Base-by-base conservation (phyloP, 2,113 vertebrate species). In the Sturnira hondurensis region DNA sequence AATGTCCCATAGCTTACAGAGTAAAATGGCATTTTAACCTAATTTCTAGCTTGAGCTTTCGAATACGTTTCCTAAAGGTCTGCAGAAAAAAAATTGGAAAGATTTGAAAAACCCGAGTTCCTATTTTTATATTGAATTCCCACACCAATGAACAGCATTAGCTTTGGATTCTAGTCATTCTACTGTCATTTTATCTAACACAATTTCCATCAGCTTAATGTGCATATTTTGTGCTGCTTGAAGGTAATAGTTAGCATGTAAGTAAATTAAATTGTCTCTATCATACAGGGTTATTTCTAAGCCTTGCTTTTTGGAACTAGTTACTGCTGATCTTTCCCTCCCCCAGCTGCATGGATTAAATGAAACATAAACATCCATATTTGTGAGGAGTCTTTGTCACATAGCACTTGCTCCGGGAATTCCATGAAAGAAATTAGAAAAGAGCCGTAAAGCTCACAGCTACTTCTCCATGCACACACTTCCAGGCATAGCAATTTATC, bases 21-120 rank as follows among this genome's bases (percentile, higher is more conserved):
- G 93, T 67, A 96, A 96, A 97, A 88, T 65, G 58, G 89, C 77
- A 95, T 97, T 98, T 98, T 98, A 98, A 98, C 97, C 98, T 98
- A 98, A 98, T 98, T 98, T 98, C 98, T 98, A 98, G 96, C 97
- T 98, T 97, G 76, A 96, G 92, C 97, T 97, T 94, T 92, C 47
- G 92, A 92, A 92, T 80, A 94, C 61, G 83, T 95, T 96, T 91
- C 56, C 94, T 96, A 95, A 92, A 96, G 81, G 54, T 76, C 76
- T 97, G 89, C 81, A 1, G 61, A 94, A 63, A 91, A 95, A 96
- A 91, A 95, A 96, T 93, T 70, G 76, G 85, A 89, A 92, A 96
- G 61, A 84, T 73, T 26, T 84, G 76, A 94, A 94, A 94, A 88
- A 22, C 13, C 68, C 38, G 6, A 92, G 54, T 50, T 94, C 15